Percentiles rank a stretch among this genome's conserved stretches.
These are phyloP conservation scores for Unio pictorum DNA, from an alignment of 2,888 invertebrate species.

Conservation along the genomic window DNA sequence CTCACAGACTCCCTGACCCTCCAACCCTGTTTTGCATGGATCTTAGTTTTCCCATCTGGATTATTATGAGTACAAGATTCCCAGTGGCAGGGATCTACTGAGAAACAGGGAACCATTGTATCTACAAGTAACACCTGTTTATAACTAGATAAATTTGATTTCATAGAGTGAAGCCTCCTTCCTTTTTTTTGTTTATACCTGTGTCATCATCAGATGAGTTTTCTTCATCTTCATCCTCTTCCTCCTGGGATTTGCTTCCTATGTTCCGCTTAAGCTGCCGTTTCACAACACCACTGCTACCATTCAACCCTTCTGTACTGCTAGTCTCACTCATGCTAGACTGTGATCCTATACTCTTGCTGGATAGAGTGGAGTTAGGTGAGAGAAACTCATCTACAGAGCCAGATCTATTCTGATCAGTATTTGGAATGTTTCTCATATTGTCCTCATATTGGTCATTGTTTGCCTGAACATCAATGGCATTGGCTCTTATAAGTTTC, in stretches of 20 bases:
- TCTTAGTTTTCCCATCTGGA: too few relatives aligned
- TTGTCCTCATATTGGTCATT: neutral
- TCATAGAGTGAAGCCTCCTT: neutral
- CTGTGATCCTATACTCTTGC: neutral
- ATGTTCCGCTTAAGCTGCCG: constrained; percentile 3
- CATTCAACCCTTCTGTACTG: constrained; percentile 11
- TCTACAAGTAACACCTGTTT: too few relatives aligned
- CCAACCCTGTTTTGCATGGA: too few relatives aligned
- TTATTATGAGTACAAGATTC: too few relatives aligned
- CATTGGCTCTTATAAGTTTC: neutral
- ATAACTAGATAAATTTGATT: too few relatives aligned
- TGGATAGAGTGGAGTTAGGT: neutral
- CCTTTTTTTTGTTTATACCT: constrained; percentile 21
- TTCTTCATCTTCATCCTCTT: constrained; percentile 38
- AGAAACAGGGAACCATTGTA: too few relatives aligned
- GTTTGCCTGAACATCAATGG: neutral
- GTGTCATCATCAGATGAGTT: constrained; percentile 61
- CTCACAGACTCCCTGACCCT: too few relatives aligned
- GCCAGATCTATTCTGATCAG: too few relatives aligned
- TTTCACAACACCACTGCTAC: constrained; percentile 11
- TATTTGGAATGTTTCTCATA: neutral
- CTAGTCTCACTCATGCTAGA: too few relatives aligned
- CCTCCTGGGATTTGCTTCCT: constrained; percentile 3
- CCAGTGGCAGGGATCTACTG: too few relatives aligned
- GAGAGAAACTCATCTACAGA: too few relatives aligned